These are phyloP conservation scores for Amphipyra berbera DNA, from an alignment of 2,888 invertebrate species.

Conservation along the genomic window DNA sequence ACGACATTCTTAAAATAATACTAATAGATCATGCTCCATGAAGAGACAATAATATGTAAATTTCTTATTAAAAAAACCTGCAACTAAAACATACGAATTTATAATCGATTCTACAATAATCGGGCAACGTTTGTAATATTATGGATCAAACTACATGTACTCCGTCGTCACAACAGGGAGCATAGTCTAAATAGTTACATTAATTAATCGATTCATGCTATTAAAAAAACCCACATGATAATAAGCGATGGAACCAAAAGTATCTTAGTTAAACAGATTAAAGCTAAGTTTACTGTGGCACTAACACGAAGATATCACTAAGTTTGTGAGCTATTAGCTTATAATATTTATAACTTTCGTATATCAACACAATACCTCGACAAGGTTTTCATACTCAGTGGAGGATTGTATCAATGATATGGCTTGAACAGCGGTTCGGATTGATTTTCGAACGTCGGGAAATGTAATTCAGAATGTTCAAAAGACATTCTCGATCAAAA, in stretches of 20 bases:
- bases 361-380: too few relatives aligned
- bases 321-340: constrained; percentile 20
- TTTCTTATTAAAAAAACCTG: constrained; percentile 13
- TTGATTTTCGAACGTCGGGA: too few relatives aligned
- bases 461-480: too few relatives aligned
- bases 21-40: constrained; percentile 52
- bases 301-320: constrained; percentile 59
- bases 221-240: constrained; percentile 90
- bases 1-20: constrained; percentile 51
- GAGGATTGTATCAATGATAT: too few relatives aligned
- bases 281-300: constrained; percentile 64
- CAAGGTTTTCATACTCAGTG: too few relatives aligned
- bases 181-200: constrained; percentile 68
- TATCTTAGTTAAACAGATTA: constrained; percentile 66
- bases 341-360: too few relatives aligned
- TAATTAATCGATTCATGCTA: constrained; percentile 78
- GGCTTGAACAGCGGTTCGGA: too few relatives aligned
- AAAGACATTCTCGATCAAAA: too few relatives aligned
- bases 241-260: constrained; percentile 78
- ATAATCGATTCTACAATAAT: constrained; percentile 35
- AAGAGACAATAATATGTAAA: constrained; percentile 19
- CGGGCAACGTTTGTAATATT: constrained; percentile 4
- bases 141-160: constrained; percentile 41
- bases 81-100: constrained; percentile 27
- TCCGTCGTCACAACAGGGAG: constrained; percentile 63